Base-by-base conservation (phyloP, 2,888 invertebrate genomes). In the Acanthoscelides obtectus region DNA sequence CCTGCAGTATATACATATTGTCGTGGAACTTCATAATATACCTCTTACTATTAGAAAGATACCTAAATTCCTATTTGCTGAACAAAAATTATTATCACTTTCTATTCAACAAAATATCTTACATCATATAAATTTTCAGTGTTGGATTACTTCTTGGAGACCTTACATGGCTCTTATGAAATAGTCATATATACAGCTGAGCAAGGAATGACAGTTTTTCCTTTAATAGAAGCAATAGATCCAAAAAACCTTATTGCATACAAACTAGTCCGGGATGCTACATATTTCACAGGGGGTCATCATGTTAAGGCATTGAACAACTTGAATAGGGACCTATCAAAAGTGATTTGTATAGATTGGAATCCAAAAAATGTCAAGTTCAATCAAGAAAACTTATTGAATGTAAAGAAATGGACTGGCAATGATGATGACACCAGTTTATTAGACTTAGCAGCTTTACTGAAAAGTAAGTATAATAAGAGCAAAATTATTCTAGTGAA, bases 271-370 rank as follows among this genome's bases (percentile, higher is more conserved):
- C 75, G 98, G 77, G 99, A 99, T 87, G 95, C 98, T 2, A 99
- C 99, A 0, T 93, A 96, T 83, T 99, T 98, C 84, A 90, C 93
- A 63, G 93, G 97, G 79, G 98, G 98, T 0, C 93, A 94, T 79
- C 98, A 99, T 84, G 93, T 98, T 0, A 99, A 99, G 85, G 95
- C 95, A 84, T 87, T 96, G 74, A 93, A 93, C 76, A 92, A 93
- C 77, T 87, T 96, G 0, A 96, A 96, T 83, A 87, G 96, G 76
- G 94, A 96, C 85, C 87, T 95, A 22, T 92, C 89, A 73, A 95
- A 93, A 88, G 97, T 98, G 0, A 97, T 99, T 83, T 94, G 97
- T 70, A 90, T 99, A 25, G 99, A 99, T 83, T 99, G 98, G 94
- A 95, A 98, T 86, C 86, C 90, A 64, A 90, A 93, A 76, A 93